These are phyloP conservation scores for Epinotia demarniana DNA, from an alignment of 2,888 invertebrate genomes.

Conservation along the genomic window DNA sequence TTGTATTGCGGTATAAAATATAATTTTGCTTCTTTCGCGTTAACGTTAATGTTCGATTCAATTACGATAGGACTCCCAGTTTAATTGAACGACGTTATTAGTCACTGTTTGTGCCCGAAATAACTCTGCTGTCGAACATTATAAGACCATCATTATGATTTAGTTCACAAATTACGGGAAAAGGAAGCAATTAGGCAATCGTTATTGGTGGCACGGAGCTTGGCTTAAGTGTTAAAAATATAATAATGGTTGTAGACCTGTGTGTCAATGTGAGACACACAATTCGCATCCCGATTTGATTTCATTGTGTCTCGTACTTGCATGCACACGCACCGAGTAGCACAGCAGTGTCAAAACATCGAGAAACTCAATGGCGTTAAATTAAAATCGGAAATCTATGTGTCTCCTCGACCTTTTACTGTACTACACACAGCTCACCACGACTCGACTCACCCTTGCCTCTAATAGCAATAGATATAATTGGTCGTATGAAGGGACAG, in stretches of 20 bases:
- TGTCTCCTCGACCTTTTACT: too few species aligned
- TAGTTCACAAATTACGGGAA: constrained; percentile 20
- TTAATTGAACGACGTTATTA: constrained; percentile 40
- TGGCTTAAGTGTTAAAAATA: background rate
- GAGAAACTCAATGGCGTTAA: too few species aligned
- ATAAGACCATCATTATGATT: constrained; percentile 29
- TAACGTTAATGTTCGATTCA: constrained; percentile 42
- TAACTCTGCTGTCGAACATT: constrained; percentile 32
- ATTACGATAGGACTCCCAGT: constrained; percentile 39
- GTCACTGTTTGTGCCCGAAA: constrained; percentile 24
- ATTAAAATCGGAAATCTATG: too few species aligned
- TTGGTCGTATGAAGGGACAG: too few species aligned
- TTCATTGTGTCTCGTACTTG: too few species aligned
- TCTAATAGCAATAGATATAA: too few species aligned
- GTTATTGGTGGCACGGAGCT: constrained; percentile 3
- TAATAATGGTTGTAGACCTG: background rate
- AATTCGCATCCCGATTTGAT: too few species aligned
- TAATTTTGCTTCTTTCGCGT: constrained; percentile 32
- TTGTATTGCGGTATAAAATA: constrained; percentile 16
- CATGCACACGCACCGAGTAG: too few species aligned
- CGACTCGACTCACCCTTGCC: too few species aligned
- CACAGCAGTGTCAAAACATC: too few species aligned
- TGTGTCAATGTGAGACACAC: background rate
- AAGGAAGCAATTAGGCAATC: constrained; percentile 15
- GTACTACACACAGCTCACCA: too few species aligned